Conservation (phyloP, 2,888 invertebrate species). For the Rhabditophanes sp. region DNA sequence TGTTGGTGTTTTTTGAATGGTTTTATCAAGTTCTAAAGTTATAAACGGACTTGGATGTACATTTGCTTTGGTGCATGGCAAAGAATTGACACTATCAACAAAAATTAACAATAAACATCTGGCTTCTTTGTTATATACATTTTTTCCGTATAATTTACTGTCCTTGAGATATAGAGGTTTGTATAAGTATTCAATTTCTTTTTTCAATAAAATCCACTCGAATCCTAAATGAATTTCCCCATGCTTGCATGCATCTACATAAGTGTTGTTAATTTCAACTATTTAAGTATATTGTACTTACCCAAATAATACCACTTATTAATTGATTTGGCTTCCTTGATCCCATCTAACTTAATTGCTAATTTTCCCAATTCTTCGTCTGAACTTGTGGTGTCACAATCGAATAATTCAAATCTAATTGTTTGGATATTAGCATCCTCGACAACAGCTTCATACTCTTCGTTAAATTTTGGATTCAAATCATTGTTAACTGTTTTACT, state of each 20-base stretch:
- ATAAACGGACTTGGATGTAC: slow-evolving; percentile 66
- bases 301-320: slow-evolving; percentile 47
- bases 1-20: slow-evolving; percentile 47
- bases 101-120: slow-evolving; percentile 63
- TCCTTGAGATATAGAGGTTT: too few species aligned
- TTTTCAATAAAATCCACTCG: slow-evolving; percentile 80
- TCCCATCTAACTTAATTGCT: slow-evolving; percentile 48
- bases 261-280: too few species aligned
- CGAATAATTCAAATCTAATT: slow-evolving; percentile 59
- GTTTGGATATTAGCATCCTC: slow-evolving; percentile 40
- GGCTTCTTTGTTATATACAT: too few species aligned
- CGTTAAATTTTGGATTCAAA: slow-evolving; percentile 90
- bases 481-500: slow-evolving; percentile 66
- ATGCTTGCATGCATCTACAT: slow-evolving; percentile 80
- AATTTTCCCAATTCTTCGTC: slow-evolving; percentile 87
- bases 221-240: slow-evolving; percentile 77
- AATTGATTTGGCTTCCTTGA: slow-evolving; percentile 57
- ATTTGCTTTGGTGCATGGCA: slow-evolving; percentile 54
- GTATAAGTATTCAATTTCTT: too few species aligned
- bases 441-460: slow-evolving; percentile 63
- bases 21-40: slow-evolving; percentile 62
- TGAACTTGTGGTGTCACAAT: slow-evolving; percentile 76
- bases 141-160: too few species aligned
- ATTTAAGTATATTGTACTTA: slow-evolving; percentile 52
- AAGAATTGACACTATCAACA: slow-evolving; percentile 73